Percentiles rank a stretch among this genome's conserved stretches.
These are phyloP conservation scores for Pinctada fucata DNA, from an alignment of 2,888 invertebrate species.

Conservation along the genomic window DNA sequence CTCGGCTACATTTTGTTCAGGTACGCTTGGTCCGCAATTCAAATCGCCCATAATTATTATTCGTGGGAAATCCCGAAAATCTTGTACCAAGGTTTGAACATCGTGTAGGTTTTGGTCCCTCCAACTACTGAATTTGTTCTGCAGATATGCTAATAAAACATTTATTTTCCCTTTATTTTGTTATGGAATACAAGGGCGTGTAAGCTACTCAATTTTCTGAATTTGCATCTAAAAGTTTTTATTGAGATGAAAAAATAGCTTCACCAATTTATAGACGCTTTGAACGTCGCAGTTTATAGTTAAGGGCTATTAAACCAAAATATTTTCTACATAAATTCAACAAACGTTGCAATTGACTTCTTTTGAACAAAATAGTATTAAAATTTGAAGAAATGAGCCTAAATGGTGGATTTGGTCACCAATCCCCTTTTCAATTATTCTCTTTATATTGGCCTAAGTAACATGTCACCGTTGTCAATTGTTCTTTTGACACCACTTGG, in stretches of 20 bases:
- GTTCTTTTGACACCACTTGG: too few species aligned
- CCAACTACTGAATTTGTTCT: not conserved
- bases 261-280: too few species aligned
- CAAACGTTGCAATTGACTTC: too few species aligned
- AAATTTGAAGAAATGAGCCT: not conserved
- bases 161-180: not conserved
- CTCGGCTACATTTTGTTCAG: not conserved
- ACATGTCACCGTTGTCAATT: too few species aligned
- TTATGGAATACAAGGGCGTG: too few species aligned
- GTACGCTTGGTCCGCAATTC: not conserved
- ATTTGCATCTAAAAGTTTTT: not conserved
- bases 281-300: too few species aligned
- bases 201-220: too few species aligned
- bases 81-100: not conserved
- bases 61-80: constrained; percentile 1
- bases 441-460: too few species aligned
- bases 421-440: too few species aligned
- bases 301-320: too few species aligned
- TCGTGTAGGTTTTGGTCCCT: constrained; percentile 4
- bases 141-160: constrained; percentile 10
- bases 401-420: not conserved
- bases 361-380: too few species aligned
- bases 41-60: constrained; percentile 8
- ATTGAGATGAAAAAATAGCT: not conserved
- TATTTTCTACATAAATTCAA: too few species aligned